These are phyloP conservation scores for Dermolepida albohirtum DNA, from an alignment of 2,888 invertebrate species.

Conservation along the genomic window DNA sequence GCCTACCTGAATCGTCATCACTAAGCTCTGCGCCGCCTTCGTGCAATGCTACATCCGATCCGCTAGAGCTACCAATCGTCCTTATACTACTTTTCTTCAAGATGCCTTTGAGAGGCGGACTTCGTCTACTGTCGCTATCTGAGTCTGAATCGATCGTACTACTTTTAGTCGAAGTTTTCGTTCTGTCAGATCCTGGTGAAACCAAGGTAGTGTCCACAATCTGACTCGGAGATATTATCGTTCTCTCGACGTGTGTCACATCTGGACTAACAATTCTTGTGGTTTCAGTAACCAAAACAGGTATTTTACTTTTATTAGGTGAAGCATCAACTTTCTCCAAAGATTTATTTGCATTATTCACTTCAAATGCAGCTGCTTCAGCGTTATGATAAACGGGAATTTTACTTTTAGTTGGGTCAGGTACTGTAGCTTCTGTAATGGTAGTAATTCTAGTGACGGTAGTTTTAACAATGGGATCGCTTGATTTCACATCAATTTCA, in stretches of 20 bases:
- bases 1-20: slow-evolving; percentile 74
- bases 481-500: slow-evolving; percentile 39
- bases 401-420: slow-evolving; percentile 52
- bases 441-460: slow-evolving; percentile 59
- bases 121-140: slow-evolving; percentile 63
- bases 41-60: slow-evolving; percentile 74
- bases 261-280: slow-evolving; percentile 57
- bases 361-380: slow-evolving; percentile 9
- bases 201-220: slow-evolving; percentile 55
- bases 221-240: slow-evolving; percentile 52
- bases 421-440: slow-evolving; percentile 37
- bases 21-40: slow-evolving; percentile 73
- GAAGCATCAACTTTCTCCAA: slow-evolving; percentile 46
- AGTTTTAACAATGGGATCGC: slow-evolving; percentile 60
- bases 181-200: slow-evolving; percentile 57
- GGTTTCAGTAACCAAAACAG: slow-evolving; percentile 62
- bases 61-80: slow-evolving; percentile 73
- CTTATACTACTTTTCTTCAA: slow-evolving; percentile 62
- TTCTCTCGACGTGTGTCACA: slow-evolving; percentile 50
- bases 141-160: slow-evolving; percentile 64
- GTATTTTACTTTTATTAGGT: slow-evolving; percentile 64
- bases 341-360: slow-evolving; percentile 42
- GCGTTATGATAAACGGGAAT: slow-evolving; percentile 51
- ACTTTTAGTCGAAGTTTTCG: slow-evolving; percentile 57
- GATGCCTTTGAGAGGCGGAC: slow-evolving; percentile 62